Evolutionary conservation across 2,113 vertebrate genomes (phyloP).

Genomic region (Hippolais icterina): DNA sequence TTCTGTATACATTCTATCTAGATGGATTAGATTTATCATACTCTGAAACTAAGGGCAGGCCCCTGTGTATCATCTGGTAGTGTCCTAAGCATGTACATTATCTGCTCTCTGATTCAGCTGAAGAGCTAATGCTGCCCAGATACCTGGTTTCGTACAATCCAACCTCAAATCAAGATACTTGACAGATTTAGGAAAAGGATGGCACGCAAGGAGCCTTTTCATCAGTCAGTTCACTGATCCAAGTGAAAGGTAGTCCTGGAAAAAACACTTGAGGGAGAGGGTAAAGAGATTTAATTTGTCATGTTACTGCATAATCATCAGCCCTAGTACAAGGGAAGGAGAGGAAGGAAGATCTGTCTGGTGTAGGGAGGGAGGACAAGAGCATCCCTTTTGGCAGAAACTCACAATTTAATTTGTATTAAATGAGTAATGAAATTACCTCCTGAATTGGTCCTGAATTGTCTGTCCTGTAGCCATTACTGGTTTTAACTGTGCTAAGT

Average conservation of each 20-base stretch:
- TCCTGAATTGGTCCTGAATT: neutral
- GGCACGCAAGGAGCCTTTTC: neutral
- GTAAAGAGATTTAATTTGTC: neutral
- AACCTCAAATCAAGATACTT: neutral
- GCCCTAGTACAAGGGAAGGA: neutral
- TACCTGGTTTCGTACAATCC: neutral
- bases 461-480: neutral
- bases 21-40: neutral
- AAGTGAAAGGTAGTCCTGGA: neutral
- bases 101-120: neutral
- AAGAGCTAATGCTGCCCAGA: neutral
- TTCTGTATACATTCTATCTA: neutral
- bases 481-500: neutral
- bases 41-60: neutral
- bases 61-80: neutral
- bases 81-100: rapidly evolving
- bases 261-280: neutral
- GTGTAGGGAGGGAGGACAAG: neutral
- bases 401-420: neutral
- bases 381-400: neutral
- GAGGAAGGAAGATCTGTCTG: neutral
- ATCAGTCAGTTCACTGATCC: neutral
- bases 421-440: neutral
- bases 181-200: neutral
- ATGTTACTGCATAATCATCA: rapidly evolving